Conservation (phyloP, 2,888 invertebrate species). For the Drosophila hamatofila region DNA sequence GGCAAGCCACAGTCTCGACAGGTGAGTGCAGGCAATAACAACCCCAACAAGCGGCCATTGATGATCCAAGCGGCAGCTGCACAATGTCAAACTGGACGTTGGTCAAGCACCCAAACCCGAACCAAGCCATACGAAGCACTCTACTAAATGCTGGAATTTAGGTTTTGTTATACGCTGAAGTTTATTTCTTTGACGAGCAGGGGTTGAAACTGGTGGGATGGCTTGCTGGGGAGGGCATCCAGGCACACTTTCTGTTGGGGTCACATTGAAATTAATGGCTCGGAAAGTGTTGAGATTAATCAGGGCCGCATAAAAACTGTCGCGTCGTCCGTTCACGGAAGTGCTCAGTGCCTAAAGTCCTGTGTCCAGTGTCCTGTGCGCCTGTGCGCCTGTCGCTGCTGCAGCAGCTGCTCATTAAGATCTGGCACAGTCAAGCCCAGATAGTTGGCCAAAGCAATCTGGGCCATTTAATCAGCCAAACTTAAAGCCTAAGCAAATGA, state of each 20-base stretch:
- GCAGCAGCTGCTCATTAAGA: slow-evolving; percentile 69
- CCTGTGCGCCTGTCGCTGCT: slow-evolving; percentile 11
- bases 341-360: slow-evolving; percentile 20
- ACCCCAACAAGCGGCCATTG: slow-evolving; percentile 33
- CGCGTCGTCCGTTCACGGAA: slow-evolving; percentile 36
- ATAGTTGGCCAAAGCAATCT: slow-evolving; percentile 59
- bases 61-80: slow-evolving; percentile 41
- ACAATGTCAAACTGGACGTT: slow-evolving; percentile 28
- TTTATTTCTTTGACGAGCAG: slow-evolving; percentile 5
- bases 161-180: slow-evolving; percentile 26
- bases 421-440: slow-evolving; percentile 50
- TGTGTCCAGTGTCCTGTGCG: slow-evolving; percentile 19
- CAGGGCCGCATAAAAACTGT: slow-evolving; percentile 63
- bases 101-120: not conserved
- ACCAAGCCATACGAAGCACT: slow-evolving; percentile 9
- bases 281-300: slow-evolving; percentile 82
- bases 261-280: slow-evolving; percentile 77
- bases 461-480: slow-evolving; percentile 67
- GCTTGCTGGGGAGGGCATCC: not conserved
- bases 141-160: slow-evolving; percentile 31
- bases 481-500: slow-evolving; percentile 67
- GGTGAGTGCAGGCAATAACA: slow-evolving; percentile 43
- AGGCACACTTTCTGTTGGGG: slow-evolving; percentile 20
- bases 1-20: slow-evolving; percentile 38
- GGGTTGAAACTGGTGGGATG: not conserved